Conservation (phyloP, 2,888 invertebrate species). For the Cynaeus angustus region DNA sequence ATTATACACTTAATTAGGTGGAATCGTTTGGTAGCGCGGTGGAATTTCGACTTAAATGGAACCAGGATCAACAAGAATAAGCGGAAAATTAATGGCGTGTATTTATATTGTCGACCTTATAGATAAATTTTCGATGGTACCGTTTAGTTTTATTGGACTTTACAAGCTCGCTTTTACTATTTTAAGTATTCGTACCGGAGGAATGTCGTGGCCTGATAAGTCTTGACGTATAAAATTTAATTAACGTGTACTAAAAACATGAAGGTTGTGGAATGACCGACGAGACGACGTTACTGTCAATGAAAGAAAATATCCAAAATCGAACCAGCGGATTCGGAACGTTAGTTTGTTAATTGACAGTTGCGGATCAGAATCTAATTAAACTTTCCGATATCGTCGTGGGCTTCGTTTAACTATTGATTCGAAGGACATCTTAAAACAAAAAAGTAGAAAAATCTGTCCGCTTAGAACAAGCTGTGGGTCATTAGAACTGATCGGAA, state of each 20-base stretch:
- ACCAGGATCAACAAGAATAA: slow-evolving; percentile 54
- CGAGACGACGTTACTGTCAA: not conserved
- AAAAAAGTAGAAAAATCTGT: too few relatives aligned
- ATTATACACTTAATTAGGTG: slow-evolving; percentile 58
- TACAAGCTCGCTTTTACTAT: slow-evolving; percentile 53
- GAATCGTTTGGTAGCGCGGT: slow-evolving; percentile 54
- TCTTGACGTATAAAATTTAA: slow-evolving; percentile 36
- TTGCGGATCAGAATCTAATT: too few relatives aligned
- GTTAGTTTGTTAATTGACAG: not conserved
- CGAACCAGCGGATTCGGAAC: too few relatives aligned
- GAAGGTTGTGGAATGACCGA: slow-evolving; percentile 49
- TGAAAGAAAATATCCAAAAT: too few relatives aligned
- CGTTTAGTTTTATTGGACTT: slow-evolving; percentile 54
- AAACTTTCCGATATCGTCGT: too few relatives aligned
- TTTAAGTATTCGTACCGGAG: slow-evolving; percentile 46
- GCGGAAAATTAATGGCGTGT: slow-evolving; percentile 56
- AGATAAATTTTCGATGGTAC: slow-evolving; percentile 55
- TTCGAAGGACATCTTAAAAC: too few relatives aligned
- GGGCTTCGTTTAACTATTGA: too few relatives aligned
- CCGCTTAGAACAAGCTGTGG: too few relatives aligned
- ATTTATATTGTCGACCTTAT: slow-evolving; percentile 54
- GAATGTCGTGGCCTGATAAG: slow-evolving; percentile 43
- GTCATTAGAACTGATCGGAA: not conserved
- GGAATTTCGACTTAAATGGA: slow-evolving; percentile 55
- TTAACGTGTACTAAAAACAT: slow-evolving; percentile 43